A percentile compares a stretch with the other conserved stretches of the same genome.
These are phyloP conservation scores for Eupeodes latifasciatus DNA, from an alignment of 2,888 invertebrate genomes.

Conservation along the genomic window DNA sequence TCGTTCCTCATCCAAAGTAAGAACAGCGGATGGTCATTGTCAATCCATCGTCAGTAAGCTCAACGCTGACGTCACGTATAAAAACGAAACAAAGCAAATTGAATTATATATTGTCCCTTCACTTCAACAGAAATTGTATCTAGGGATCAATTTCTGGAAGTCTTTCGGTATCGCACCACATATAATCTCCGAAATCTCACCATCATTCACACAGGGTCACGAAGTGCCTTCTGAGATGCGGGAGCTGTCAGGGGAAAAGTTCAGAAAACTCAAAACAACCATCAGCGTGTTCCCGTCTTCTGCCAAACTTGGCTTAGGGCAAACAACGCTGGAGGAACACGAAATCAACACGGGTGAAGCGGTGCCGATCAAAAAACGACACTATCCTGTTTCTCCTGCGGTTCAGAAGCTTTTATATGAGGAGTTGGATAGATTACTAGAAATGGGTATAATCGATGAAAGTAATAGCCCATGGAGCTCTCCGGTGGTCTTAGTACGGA, in stretches of 20 bases:
- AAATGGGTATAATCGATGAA: slow-evolving; percentile 29
- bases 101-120: slow-evolving; percentile 29
- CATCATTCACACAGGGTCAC: too few species aligned
- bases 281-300: slow-evolving; percentile 56
- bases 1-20: background rate
- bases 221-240: background rate
- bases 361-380: too few species aligned
- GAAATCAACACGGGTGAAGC: slow-evolving; percentile 58
- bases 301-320: slow-evolving; percentile 57
- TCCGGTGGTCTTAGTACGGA: slow-evolving; percentile 78
- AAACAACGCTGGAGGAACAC: slow-evolving; percentile 65
- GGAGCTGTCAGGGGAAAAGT: slow-evolving; percentile 9
- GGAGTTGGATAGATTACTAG: slow-evolving; percentile 27
- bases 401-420: slow-evolving; percentile 53
- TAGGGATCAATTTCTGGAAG: slow-evolving; percentile 22
- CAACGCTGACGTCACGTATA: background rate
- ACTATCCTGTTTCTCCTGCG: slow-evolving; percentile 67
- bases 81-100: background rate
- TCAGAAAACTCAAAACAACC: background rate
- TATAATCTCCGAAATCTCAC: slow-evolving; percentile 1
- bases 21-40: background rate
- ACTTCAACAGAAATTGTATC: slow-evolving; percentile 53
- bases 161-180: slow-evolving; percentile 10
- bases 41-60: background rate
- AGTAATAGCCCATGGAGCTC: slow-evolving; percentile 79